Evolutionary conservation across 2,113 vertebrate species (phyloP).

Genomic region (Cynopterus brachyotis): DNA sequence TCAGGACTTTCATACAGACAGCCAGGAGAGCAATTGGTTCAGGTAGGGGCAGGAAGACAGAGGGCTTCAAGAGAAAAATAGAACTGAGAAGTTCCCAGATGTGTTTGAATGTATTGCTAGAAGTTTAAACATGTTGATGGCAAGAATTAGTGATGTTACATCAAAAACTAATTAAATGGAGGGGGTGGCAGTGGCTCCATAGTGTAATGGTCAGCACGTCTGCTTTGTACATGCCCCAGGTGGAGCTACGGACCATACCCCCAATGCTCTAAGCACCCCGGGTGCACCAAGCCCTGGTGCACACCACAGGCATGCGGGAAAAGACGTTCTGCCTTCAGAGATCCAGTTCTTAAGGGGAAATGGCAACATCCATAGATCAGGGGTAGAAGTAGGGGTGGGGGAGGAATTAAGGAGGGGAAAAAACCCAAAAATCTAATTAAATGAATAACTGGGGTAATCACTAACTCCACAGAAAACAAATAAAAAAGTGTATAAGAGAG

Average conservation of each 20-base stretch:
- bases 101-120: background rate
- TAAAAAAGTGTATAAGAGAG: background rate
- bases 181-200: no score
- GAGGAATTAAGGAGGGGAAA: no score
- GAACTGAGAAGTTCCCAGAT: background rate
- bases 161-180: constrained; percentile 30
- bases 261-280: no score
- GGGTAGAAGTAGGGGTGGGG: no score
- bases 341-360: no score
- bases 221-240: no score
- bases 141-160: background rate
- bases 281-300: no score
- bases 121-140: background rate
- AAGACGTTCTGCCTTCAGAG: no score
- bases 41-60: background rate
- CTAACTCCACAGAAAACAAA: constrained; percentile 30
- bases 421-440: background rate
- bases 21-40: background rate
- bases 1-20: background rate
- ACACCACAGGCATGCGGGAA: no score
- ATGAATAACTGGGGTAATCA: constrained; percentile 23
- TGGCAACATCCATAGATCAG: no score
- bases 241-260: no score
- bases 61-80: background rate
- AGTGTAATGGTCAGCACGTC: no score